Percentiles rank a stretch among this genome's conserved stretches.
Conservation (phyloP, 2,113 vertebrate genomes). For the Melanocharis versteri region DNA sequence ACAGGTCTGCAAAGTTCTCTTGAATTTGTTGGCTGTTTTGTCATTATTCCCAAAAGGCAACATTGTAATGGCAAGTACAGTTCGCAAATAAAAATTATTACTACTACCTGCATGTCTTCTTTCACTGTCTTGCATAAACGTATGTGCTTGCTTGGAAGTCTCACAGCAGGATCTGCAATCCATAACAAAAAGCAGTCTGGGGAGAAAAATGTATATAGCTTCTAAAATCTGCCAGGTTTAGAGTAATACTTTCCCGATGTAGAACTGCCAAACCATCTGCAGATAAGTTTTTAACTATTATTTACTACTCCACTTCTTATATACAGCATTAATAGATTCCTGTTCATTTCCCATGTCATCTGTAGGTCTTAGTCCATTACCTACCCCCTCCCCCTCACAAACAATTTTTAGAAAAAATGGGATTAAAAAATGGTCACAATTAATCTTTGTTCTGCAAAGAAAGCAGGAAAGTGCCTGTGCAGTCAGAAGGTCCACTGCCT, state of each 20-base stretch:
- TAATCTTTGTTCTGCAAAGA: background rate
- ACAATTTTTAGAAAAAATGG: background rate
- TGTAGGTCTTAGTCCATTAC: background rate
- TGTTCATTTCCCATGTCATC: background rate
- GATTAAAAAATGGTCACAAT: background rate
- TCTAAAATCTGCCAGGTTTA: background rate
- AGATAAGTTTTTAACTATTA: background rate
- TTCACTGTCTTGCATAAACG: background rate
- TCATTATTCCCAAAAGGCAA: background rate
- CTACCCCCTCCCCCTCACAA: accelerated
- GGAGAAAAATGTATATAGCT: background rate
- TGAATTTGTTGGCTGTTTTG: background rate
- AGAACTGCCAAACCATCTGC: background rate
- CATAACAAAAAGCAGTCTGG: background rate
- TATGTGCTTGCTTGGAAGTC: background rate
- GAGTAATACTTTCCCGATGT: background rate
- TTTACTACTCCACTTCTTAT: background rate
- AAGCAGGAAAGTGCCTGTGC: background rate
- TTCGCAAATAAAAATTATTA: slow-evolving; percentile 34
- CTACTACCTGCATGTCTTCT: slow-evolving; percentile 1
- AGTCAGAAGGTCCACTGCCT: background rate
- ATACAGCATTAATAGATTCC: background rate
- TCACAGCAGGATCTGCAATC: background rate
- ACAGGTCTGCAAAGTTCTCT: background rate
- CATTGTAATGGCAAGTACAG: background rate